Base-by-base conservation (phyloP, 2,888 invertebrate genomes). In the Drosophila percnosoma region DNA sequence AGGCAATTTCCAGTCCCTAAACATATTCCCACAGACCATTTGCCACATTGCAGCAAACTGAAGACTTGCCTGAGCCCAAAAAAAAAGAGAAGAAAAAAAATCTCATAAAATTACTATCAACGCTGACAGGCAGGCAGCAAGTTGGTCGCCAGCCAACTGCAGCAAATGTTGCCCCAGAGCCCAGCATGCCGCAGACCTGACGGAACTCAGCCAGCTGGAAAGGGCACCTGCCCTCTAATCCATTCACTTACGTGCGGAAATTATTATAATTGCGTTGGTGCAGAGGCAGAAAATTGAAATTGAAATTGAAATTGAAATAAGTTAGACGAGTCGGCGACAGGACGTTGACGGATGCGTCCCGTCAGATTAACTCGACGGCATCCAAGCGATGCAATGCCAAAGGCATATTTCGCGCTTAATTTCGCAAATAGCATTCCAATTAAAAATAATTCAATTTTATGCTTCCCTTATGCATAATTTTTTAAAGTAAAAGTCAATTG, bases 191-290 rank as follows among this genome's bases (percentile, higher is more conserved):
- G 34, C 38, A 52, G 21, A 57, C 40, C 31, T 29, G 38, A n/a
- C 55, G 34, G 48, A 52, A 63, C 48, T 63, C 62, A 70, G 38
- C 52, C 60, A 61, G 53, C 53, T 64, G 58, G 66, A 40, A 60
- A 69, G 67, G 69, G 61, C 68, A 70, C 70, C 72, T 76, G 68
- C 70, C 67, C 79, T 75, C 67, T 80, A 88, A 88, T 76, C 83
- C 87, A 78, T 88, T 88, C 89, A 83, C 80, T 87, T 80, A 78
- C 61, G 73, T 73, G 49, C 64, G 79, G 80, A 89, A 90, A 89
- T 89, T 90, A 87, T 90, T 87, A 89, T 89, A 90, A 89, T 89
- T 90, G 89, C 85, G 90, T 89, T 90, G 88, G 85, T 80, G 81
- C 80, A 85, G 76, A 82, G 85, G 83, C 85, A 85, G 88, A 90